Percentiles rank a stretch among this genome's conserved stretches.
Evolutionary conservation across 2,888 invertebrate species (phyloP).

Genomic region (Zootermopsis nevadensis): DNA sequence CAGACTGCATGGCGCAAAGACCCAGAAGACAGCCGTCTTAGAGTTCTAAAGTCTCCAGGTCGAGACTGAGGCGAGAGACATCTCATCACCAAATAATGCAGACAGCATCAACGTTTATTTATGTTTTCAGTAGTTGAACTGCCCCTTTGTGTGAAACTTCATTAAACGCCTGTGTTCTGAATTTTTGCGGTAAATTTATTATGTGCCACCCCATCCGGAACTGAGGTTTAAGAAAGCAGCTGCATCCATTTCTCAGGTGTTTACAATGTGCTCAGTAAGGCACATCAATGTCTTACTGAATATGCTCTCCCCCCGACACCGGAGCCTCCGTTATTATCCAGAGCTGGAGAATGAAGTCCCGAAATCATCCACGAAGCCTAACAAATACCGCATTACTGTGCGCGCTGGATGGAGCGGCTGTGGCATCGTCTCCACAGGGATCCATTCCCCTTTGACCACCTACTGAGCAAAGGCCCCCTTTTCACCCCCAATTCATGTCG

Average conservation of each 20-base stretch:
- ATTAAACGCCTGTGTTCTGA: too few relatives aligned
- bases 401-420: neutral
- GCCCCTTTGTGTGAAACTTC: too few relatives aligned
- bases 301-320: neutral
- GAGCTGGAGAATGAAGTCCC: neutral
- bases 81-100: too few relatives aligned
- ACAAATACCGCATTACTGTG: conserved; percentile 13
- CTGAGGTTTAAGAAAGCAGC: too few relatives aligned
- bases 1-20: too few relatives aligned
- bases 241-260: neutral
- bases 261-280: neutral
- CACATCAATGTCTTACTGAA: neutral
- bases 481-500: conserved; percentile 14
- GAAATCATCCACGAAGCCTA: conserved; percentile 21
- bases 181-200: too few relatives aligned
- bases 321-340: neutral
- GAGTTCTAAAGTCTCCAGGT: too few relatives aligned
- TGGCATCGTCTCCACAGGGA: neutral
- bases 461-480: neutral
- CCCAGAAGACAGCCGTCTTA: too few relatives aligned
- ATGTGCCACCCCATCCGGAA: too few relatives aligned
- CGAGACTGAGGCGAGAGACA: too few relatives aligned
- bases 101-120: too few relatives aligned
- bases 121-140: too few relatives aligned
- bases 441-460: conserved; percentile 17